Evolutionary conservation across 2,113 vertebrate genomes (phyloP), one percentile per base, ranked within the genome.

Genomic region (Typhlomys cinereus): DNA sequence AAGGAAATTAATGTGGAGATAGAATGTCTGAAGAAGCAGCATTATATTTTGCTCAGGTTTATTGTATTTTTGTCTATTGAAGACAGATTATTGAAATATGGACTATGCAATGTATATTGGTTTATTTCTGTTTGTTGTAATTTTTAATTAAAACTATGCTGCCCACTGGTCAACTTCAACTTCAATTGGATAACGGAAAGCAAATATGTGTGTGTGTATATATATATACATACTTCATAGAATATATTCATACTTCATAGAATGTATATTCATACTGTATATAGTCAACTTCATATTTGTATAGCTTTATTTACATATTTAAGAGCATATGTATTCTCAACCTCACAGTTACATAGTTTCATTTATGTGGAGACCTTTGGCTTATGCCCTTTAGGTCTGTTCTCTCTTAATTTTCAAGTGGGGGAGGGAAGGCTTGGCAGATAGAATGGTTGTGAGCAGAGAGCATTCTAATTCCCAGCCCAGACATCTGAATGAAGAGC

Each of bases 81-180:
- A 31, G 50, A n/a, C 41, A 92, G 57, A 48, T 82, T 88, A 48
- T 61, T 84, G 36, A 79, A 71, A 5, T 78, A 21, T 90, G 13
- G 69, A 44, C 62, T 88, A 64, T 95, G 27, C 70, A 64, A 50
- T 78, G 23, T 67, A 25, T 59, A n/a, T 88, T 81, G 44, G 12
- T 73, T 81, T 23, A 69, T 69, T 88, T 57, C 5, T 62, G 11
- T 64, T 80, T 79, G 46, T 82, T 76, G 44, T 44, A 76, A 59
- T 17, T 69, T 90, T 36, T 87, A 61, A 85, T 95, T 90, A 70
- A 94, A 94, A 86, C 10, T 41, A 8, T 85, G 61, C 48, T 21
- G 66, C 69, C 50, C 27, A 39, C 34, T 59, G 69, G 12, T 85
- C n/a, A 54, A 8, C 81, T 76, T 71, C 27, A 25, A 14, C 44